Evolutionary conservation across 2,113 vertebrate species (phyloP), one percentile per base, ranked within the genome.

Genomic region (Percopsis transmontana): DNA sequence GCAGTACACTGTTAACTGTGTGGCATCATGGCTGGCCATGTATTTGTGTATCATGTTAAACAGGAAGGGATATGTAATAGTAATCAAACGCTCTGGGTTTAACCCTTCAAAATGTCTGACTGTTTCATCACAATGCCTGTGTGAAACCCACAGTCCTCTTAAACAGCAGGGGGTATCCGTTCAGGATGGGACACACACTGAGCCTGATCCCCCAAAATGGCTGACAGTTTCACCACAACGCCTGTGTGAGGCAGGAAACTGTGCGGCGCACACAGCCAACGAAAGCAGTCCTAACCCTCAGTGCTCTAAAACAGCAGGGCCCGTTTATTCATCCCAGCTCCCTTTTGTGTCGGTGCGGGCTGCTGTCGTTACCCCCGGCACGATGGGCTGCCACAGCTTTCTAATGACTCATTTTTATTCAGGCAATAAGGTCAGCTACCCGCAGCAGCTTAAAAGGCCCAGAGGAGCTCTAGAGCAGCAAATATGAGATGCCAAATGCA

Each of bases 331-430:
- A 85, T 57, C 68, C 47, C 21, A 8, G 74, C 76, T 79, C 68
- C 63, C 83, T 87, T 87, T 88, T 90, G 88, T 90, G 86, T 81
- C 39, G 39, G 68, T 8, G 62, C 1, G 20, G 76, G 80, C 88
- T 84, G 76, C 85, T 62, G 85, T 86, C 85, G 78, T 71, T 85
- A 85, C 82, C 88, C 85, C 81, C 47, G 56, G 82, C 82, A 86
- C 70, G 74, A 72, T 57, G 58, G 72, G 80, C 81, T 51, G 78
- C 80, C 74, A 64, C 56, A 24, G 75, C 58, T 83, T 86, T 84
- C 79, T 88, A 90, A 89, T 81, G 84, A 85, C 72, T 87, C 80
- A 77, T 90, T 90, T 88, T 88, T 88, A 88, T 84, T 89, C 85
- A 81, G 87, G 77, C 82, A 83, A 90, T 89, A 87, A 90, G 86